A percentile compares a stretch with the other conserved stretches of the same genome.
Evolutionary conservation across 1,140 invertebrate genomes (phyloP).

Genomic region (Limonius californicus): DNA sequence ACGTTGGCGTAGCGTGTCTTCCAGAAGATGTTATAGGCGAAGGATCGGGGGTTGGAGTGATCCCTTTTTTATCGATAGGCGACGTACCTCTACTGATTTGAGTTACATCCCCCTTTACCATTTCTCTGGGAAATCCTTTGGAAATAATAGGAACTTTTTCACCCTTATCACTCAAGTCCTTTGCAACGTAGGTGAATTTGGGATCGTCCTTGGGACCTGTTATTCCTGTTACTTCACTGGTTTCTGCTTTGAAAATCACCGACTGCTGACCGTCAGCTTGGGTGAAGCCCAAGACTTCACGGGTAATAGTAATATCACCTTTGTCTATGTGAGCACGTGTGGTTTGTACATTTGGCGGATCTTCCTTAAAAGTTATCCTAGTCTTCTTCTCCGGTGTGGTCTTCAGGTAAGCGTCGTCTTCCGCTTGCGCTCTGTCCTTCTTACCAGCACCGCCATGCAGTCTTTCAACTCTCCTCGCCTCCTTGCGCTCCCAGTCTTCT

Average conservation of each 20-base stretch:
- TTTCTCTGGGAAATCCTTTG: not conserved
- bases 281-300: not conserved
- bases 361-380: slow-evolving; percentile 18
- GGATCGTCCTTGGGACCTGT: not conserved
- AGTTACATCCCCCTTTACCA: not conserved
- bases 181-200: not conserved
- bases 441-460: slow-evolving; percentile 48
- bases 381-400: slow-evolving; percentile 12
- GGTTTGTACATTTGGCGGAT: not conserved
- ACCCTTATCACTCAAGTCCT: not conserved
- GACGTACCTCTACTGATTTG: slow-evolving; percentile 45
- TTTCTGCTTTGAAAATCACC: slow-evolving; percentile 17
- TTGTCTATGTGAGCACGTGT: slow-evolving; percentile 1
- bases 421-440: slow-evolving; percentile 38
- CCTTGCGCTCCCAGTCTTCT: slow-evolving; percentile 47
- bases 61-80: slow-evolving; percentile 42
- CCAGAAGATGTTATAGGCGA: slow-evolving; percentile 17
- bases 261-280: not conserved
- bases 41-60: slow-evolving; percentile 29
- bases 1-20: slow-evolving; percentile 38
- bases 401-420: not conserved
- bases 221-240: slow-evolving; percentile 16
- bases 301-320: not conserved
- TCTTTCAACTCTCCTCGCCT: slow-evolving; percentile 42
- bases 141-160: not conserved